Evolutionary conservation across 2,888 invertebrate species (phyloP).

Genomic region (Chymomyza fuscimana): DNA sequence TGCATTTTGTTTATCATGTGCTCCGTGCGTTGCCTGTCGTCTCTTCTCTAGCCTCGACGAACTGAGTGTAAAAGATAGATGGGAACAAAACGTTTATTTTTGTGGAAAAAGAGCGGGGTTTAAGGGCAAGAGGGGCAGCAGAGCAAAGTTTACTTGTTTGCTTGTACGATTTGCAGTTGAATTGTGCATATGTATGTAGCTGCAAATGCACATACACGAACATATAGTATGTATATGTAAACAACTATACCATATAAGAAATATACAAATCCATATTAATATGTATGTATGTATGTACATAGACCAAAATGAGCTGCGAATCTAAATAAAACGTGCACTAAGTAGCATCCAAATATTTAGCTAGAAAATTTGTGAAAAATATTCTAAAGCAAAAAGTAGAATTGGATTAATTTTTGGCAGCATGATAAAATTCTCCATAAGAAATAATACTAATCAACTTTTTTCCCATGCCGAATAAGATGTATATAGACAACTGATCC

Average conservation of each 20-base stretch:
- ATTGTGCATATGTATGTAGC: conserved; percentile 17
- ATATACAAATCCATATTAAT: background rate
- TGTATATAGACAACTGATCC: too few relatives aligned
- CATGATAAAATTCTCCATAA: too few relatives aligned
- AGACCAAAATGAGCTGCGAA: conserved; percentile 23
- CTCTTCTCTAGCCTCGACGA: background rate
- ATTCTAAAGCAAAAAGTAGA: background rate
- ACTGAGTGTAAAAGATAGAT: background rate
- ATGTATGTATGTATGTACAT: background rate
- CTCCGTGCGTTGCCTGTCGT: background rate
- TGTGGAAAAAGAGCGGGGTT: background rate
- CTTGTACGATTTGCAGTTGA: conserved; percentile 67
- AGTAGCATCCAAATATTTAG: background rate
- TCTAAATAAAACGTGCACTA: conserved; percentile 25
- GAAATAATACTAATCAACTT: too few relatives aligned
- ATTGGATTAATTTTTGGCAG: background rate
- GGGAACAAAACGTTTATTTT: background rate
- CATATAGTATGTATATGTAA: conserved; percentile 26
- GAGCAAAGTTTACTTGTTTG: conserved; percentile 43
- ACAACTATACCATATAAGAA: conserved; percentile 28
- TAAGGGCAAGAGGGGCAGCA: too few relatives aligned
- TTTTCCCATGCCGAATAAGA: too few relatives aligned
- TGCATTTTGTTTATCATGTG: conserved; percentile 30
- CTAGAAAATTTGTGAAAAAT: background rate
- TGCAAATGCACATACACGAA: conserved; percentile 10